These are phyloP conservation scores for Sphecodes monilicornis DNA, from an alignment of 2,888 invertebrate genomes.

Conservation along the genomic window DNA sequence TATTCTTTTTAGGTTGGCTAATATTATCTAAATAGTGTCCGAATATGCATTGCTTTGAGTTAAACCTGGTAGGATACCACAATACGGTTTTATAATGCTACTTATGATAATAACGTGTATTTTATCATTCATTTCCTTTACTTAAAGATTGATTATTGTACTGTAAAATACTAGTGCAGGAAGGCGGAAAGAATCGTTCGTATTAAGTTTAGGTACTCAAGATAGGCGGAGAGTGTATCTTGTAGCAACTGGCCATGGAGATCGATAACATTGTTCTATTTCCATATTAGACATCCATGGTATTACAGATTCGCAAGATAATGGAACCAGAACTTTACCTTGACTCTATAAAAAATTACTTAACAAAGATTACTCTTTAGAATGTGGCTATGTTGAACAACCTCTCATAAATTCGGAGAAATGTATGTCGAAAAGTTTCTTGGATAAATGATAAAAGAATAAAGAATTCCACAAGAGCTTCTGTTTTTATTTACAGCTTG, in stretches of 20 bases:
- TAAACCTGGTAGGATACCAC: neutral
- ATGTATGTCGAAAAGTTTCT: neutral
- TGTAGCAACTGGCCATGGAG: constrained; percentile 25
- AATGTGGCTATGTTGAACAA: neutral
- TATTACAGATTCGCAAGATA: neutral
- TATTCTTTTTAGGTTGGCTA: neutral
- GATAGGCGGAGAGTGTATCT: constrained; percentile 32
- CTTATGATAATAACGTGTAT: neutral
- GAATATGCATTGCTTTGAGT: neutral
- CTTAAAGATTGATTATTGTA: neutral
- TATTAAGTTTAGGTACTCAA: neutral
- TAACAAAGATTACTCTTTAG: neutral
- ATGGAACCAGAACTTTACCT: neutral
- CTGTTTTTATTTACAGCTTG: neutral
- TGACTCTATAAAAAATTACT: neutral
- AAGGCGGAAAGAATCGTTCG: neutral
- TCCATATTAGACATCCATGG: constrained; percentile 38
- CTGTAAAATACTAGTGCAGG: neutral
- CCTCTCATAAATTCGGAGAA: neutral
- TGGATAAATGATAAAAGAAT: neutral
- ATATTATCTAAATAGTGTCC: neutral
- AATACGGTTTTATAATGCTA: neutral
- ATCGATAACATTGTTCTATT: constrained; percentile 77
- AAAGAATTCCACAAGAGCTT: neutral
- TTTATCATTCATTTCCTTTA: neutral